These are phyloP conservation scores for Hanleya hanleyi DNA, from an alignment of 2,888 invertebrate genomes.

Conservation along the genomic window DNA sequence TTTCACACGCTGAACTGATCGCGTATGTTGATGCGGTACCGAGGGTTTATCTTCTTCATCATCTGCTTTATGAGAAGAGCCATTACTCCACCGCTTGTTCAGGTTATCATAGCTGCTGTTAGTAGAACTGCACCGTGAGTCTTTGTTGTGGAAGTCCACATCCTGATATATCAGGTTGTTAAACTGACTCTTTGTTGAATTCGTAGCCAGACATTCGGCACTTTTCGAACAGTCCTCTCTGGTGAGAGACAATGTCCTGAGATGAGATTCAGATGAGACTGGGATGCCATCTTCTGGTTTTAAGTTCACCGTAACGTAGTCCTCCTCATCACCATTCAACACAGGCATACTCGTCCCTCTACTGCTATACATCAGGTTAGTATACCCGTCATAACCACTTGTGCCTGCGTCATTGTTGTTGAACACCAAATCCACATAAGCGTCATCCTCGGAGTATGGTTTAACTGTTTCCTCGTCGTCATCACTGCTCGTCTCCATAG, in stretches of 20 bases:
- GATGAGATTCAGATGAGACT: not conserved
- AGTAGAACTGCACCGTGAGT: not conserved
- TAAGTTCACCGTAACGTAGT: not conserved
- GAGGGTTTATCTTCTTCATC: not conserved
- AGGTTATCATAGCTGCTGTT: conserved; percentile 1
- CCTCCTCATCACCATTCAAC: conserved; percentile 23
- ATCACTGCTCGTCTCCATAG: not conserved
- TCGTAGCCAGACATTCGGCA: not conserved
- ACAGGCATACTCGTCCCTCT: conserved; percentile 49
- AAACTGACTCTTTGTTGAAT: not conserved
- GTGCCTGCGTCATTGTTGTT: not conserved
- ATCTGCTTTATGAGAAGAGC: not conserved
- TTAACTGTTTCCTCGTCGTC: conserved; percentile 17
- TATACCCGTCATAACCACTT: not conserved
- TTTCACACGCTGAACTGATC: not conserved
- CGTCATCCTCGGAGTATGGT: not conserved
- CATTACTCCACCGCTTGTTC: not conserved
- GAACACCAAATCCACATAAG: not conserved
- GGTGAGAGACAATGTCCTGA: conserved; percentile 54
- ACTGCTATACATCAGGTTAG: not conserved
- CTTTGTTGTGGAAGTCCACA: not conserved
- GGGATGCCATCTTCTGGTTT: not conserved
- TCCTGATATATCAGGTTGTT: not conserved
- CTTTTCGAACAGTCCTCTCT: not conserved
- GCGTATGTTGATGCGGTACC: not conserved